Percentiles rank a stretch among this genome's conserved stretches.
Conservation (phyloP, 2,888 invertebrate species). For the Volucella inanis region DNA sequence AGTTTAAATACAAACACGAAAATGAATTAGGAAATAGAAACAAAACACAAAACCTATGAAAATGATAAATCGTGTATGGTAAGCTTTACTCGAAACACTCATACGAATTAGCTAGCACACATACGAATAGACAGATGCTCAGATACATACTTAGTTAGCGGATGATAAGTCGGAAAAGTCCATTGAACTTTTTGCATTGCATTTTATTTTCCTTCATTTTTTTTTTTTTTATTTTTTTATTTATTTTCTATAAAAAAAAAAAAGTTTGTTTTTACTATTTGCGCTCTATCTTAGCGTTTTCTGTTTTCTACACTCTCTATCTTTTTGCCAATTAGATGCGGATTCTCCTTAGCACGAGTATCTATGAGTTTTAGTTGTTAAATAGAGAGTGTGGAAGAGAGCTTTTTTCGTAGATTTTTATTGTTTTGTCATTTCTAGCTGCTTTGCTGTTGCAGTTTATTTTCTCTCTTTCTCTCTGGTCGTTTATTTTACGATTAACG, state of each 20-base stretch:
- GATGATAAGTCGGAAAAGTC: conserved; percentile 70
- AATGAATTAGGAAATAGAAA: conserved; percentile 53
- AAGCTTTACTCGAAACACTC: conserved; percentile 4
- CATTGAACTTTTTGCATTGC: conserved; percentile 73
- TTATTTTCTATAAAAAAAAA: neutral
- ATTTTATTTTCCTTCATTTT: conserved; percentile 28
- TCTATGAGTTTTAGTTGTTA: too few relatives aligned
- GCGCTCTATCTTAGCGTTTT: conserved; percentile 4
- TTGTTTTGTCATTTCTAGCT: too few relatives aligned
- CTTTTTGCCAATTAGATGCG: neutral
- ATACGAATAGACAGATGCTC: neutral
- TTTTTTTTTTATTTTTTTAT: conserved; percentile 8
- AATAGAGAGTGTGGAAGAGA: too few relatives aligned
- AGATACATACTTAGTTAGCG: conserved; percentile 24
- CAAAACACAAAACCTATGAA: conserved; percentile 7
- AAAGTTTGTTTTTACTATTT: conserved; percentile 39
- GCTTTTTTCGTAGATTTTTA: neutral
- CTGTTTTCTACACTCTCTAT: conserved; percentile 18
- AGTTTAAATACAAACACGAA: conserved; percentile 43
- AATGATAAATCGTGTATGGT: conserved; percentile 46
- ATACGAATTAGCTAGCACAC: neutral
- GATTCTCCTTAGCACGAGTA: too few relatives aligned
- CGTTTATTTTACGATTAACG: too few relatives aligned
- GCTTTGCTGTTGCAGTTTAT: too few relatives aligned
- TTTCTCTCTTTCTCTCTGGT: too few relatives aligned